Evolutionary conservation across 1,140 invertebrate species (phyloP).

Genomic region (Cotesia chilonis): DNA sequence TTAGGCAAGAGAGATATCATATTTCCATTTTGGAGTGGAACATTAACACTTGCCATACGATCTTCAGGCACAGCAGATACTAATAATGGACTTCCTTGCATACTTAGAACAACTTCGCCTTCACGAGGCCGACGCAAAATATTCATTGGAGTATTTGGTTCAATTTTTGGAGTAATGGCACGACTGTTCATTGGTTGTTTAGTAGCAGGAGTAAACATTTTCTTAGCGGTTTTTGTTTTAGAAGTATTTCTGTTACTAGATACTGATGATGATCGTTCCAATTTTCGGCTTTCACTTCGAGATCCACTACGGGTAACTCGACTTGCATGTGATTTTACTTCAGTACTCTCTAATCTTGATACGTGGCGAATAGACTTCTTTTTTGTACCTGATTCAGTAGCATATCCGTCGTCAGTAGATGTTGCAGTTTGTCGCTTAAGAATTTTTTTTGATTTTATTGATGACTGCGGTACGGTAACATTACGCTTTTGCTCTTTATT

Average conservation of each 20-base stretch:
- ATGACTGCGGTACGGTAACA: neutral
- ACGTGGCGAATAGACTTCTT: too few relatives aligned
- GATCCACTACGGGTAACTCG: conserved; percentile 27
- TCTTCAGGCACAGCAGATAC: conserved; percentile 64
- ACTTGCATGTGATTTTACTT: conserved; percentile 21
- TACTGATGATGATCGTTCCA: conserved; percentile 34
- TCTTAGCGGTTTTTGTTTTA: conserved; percentile 27
- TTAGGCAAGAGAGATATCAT: conserved; percentile 71
- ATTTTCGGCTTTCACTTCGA: neutral
- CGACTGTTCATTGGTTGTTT: conserved; percentile 34
- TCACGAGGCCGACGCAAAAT: conserved; percentile 69
- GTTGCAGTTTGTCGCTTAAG: conserved; percentile 33
- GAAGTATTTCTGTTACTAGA: conserved; percentile 16
- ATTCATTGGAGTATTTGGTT: conserved; percentile 70
- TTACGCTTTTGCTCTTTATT: neutral
- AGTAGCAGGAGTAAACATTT: conserved; percentile 51
- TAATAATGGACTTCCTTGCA: conserved; percentile 72
- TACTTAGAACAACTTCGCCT: conserved; percentile 74
- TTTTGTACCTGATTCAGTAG: conserved; percentile 33
- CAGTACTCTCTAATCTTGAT: too few relatives aligned
- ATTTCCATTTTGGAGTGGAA: conserved; percentile 70
- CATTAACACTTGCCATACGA: conserved; percentile 71
- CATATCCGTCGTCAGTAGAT: conserved; percentile 42
- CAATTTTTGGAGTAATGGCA: conserved; percentile 63
- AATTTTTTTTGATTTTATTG: conserved; percentile 28